Percentiles rank a stretch among this genome's conserved stretches.
Evolutionary conservation across 1,140 invertebrate species (phyloP).

Genomic region (Tachypleus tridentatus): DNA sequence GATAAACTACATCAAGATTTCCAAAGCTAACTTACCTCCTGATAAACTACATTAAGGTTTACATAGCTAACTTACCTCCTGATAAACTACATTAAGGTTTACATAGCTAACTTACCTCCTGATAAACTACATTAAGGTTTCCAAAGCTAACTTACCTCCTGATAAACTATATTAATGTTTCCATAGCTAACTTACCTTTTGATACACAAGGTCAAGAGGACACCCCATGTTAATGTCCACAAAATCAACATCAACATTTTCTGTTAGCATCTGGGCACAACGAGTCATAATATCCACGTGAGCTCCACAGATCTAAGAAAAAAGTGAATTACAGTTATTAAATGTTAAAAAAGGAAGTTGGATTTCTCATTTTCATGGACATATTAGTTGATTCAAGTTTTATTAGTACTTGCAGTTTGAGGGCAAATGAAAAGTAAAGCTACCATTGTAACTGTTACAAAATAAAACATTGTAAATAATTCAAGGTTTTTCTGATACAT

Average conservation of each 20-base stretch:
- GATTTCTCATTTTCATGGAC: too few species aligned
- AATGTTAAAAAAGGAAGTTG: too few species aligned
- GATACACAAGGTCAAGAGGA: slow-evolving; percentile 90
- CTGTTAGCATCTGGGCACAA: slow-evolving; percentile 72
- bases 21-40: slow-evolving; percentile 51
- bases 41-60: slow-evolving; percentile 90
- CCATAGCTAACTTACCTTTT: slow-evolving; percentile 81
- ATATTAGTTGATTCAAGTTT: too few species aligned
- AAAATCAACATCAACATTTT: slow-evolving; percentile 78
- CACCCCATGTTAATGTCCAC: slow-evolving; percentile 96
- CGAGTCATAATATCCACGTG: slow-evolving; percentile 76
- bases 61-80: too few species aligned
- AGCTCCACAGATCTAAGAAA: slow-evolving; percentile 71
- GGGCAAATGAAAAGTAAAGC: slow-evolving; percentile 4
- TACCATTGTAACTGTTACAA: too few species aligned
- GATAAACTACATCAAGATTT: too few species aligned
- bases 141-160: slow-evolving; percentile 70
- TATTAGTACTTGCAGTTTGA: too few species aligned
- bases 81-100: slow-evolving; percentile 95
- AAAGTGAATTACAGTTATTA: too few species aligned
- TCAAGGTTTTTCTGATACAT: too few species aligned
- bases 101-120: slow-evolving; percentile 80
- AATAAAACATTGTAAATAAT: too few species aligned
- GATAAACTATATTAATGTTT: too few species aligned
- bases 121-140: slow-evolving; percentile 73